Percentiles rank a stretch among this genome's conserved stretches.
Evolutionary conservation across 2,888 invertebrate genomes (phyloP).

Genomic region (Drosophila diplacantha): DNA sequence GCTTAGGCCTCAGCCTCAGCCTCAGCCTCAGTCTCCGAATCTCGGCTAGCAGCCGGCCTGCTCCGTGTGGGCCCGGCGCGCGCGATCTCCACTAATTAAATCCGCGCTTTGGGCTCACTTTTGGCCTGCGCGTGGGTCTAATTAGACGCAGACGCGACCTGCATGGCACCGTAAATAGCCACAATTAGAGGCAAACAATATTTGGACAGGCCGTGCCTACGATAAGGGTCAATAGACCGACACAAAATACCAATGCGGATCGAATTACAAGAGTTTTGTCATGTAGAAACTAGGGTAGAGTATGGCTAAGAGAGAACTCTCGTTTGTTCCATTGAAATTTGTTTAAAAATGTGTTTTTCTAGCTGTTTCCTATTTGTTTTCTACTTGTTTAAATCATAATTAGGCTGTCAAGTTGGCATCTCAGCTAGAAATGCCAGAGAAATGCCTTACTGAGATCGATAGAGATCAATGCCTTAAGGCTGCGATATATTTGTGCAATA

Average conservation of each 20-base stretch:
- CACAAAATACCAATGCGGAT: not conserved
- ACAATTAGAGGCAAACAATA: slow-evolving; percentile 39
- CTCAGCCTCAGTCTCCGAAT: slow-evolving; percentile 1
- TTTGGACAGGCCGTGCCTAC: slow-evolving; percentile 25
- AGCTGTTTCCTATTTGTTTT: not conserved
- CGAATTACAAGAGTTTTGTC: not conserved
- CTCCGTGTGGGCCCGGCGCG: slow-evolving; percentile 7
- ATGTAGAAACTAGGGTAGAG: not conserved
- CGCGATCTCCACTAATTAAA: slow-evolving; percentile 18
- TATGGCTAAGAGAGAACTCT: no score
- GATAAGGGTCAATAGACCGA: slow-evolving; percentile 6
- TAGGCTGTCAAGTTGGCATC: not conserved
- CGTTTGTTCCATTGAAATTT: not conserved
- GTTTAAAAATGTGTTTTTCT: not conserved
- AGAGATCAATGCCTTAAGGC: no score
- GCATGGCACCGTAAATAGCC: slow-evolving; percentile 23
- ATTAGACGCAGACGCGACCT: slow-evolving; percentile 34
- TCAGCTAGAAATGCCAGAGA: no score
- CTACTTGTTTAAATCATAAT: not conserved
- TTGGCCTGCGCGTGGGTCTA: slow-evolving; percentile 50
- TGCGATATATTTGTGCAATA: no score
- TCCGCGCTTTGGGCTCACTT: slow-evolving; percentile 21
- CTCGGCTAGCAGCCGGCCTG: not conserved
- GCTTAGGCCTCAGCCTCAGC: not conserved
- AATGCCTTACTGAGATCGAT: no score